Base-by-base conservation (phyloP, 2,888 invertebrate genomes). In the Caprella mutica region DNA sequence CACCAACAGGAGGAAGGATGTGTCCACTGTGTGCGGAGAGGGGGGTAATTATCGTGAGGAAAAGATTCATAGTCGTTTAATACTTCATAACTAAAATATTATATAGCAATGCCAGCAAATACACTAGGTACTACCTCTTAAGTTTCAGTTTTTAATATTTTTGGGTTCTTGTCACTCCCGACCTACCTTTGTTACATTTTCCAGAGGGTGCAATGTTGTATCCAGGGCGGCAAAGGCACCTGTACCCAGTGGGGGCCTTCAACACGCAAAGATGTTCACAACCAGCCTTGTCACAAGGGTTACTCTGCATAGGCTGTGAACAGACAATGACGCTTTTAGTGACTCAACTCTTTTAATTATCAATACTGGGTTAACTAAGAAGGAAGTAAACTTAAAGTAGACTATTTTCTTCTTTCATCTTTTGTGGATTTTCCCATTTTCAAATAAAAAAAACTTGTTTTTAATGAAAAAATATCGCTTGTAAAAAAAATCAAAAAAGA, bases 231-330 rank as follows among this genome's bases (percentile, higher is more conserved):
- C 97, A 98, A 70, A 86, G 84, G 72, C 98, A 98, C 0, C 83
- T 82, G 71, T 82, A 96, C 0, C 86, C 86, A 1, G 74, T 72
- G 0, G 77, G 62, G 0, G 91, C 91, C 52, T 92, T 91, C 1
- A 97, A 76, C 24, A 98, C 76, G 71, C 97, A 98, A 3, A 97
- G 76, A 70, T 98, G 96, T 67, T 85, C 84, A 70, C 97, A 98
- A 0, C 78, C 77, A 0, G 80, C 76, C 38, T 77, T 77, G 14
- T 72, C 76, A 72, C 97, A 97, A 0, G 94, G 92, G 67, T 77
- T 78, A 65, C 84, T 84, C 0, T 78, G 73, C 60, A 79, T 74
- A 0, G 94, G 94, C 72, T 98, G 58, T 42, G 29, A n/a, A n/a
- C n/a, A n/a, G n/a, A n/a, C n/a, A n/a, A n/a, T n/a, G n/a, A n/a